Evolutionary conservation across 2,113 vertebrate species (phyloP).

Genomic region (Cyphomyrus plagiostoma): DNA sequence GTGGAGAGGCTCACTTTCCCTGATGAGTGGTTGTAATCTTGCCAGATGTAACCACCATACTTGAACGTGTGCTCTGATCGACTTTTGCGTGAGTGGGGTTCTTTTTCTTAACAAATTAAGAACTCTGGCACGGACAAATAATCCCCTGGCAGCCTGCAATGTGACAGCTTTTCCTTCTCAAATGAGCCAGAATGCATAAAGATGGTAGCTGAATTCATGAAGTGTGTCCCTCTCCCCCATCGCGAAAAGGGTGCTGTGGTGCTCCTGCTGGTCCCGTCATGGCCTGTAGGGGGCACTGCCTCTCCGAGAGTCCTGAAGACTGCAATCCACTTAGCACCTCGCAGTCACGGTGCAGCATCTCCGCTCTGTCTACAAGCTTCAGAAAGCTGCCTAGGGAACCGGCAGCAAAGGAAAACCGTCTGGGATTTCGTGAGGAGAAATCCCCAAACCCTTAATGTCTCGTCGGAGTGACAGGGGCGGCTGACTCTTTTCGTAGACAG

Average conservation of each 20-base stretch:
- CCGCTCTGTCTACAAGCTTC: not conserved
- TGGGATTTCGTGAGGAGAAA: not conserved
- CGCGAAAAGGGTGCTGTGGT: not conserved
- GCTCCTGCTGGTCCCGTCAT: not conserved
- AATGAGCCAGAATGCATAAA: not conserved
- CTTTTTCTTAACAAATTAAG: not conserved
- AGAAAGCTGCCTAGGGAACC: not conserved
- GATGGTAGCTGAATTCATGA: not conserved
- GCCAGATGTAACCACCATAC: not conserved
- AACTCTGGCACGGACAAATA: not conserved
- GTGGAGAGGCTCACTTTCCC: not conserved
- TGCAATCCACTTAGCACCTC: not conserved
- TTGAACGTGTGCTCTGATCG: not conserved
- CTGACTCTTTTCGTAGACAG: not conserved
- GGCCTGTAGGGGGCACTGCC: not conserved
- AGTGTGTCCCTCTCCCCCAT: not conserved
- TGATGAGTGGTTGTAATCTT: not conserved
- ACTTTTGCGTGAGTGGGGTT: not conserved
- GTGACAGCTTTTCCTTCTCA: not conserved
- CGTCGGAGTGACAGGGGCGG: not conserved
- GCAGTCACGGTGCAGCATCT: not conserved
- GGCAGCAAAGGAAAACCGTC: not conserved
- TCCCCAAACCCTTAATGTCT: not conserved
- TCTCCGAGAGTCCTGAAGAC: not conserved
- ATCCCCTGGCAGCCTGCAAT: not conserved